These are phyloP conservation scores for Octopus bimaculoides DNA, from an alignment of 1,140 invertebrate species.

Conservation along the genomic window DNA sequence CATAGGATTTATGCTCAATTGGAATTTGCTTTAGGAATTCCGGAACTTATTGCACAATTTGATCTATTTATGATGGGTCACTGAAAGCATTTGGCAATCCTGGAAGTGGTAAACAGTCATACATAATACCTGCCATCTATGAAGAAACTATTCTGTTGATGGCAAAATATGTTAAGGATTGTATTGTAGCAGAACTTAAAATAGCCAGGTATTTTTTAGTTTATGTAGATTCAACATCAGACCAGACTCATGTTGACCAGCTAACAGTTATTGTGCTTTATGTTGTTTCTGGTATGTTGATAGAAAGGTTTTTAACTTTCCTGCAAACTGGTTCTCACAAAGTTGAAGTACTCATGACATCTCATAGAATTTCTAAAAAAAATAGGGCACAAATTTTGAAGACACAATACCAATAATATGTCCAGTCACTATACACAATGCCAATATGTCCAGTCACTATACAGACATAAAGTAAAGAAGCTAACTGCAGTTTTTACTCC, in stretches of 20 bases:
- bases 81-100: conserved; percentile 15
- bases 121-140: conserved; percentile 11
- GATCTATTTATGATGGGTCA: neutral
- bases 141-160: conserved; percentile 15
- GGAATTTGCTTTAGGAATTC: neutral
- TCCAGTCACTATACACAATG: neutral
- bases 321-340: conserved; percentile 14
- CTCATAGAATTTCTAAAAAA: conserved; percentile 1
- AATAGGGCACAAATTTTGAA: neutral
- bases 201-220: neutral
- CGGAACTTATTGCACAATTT: conserved; percentile 3
- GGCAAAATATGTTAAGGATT: conserved; percentile 13
- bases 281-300: neutral
- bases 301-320: conserved; percentile 17
- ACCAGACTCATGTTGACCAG: conserved; percentile 5
- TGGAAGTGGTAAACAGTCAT: conserved; percentile 9
- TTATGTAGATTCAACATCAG: conserved; percentile 15
- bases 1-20: neutral
- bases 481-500: neutral
- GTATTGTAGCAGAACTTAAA: conserved; percentile 11
- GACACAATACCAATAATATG: neutral
- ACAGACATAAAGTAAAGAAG: neutral
- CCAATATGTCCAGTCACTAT: neutral
- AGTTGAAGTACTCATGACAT: neutral
- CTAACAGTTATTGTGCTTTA: conserved; percentile 11